phyloP scores from a whole-genome alignment of 2,797 vertebrate genomes.

The Columba guinea region DNA sequence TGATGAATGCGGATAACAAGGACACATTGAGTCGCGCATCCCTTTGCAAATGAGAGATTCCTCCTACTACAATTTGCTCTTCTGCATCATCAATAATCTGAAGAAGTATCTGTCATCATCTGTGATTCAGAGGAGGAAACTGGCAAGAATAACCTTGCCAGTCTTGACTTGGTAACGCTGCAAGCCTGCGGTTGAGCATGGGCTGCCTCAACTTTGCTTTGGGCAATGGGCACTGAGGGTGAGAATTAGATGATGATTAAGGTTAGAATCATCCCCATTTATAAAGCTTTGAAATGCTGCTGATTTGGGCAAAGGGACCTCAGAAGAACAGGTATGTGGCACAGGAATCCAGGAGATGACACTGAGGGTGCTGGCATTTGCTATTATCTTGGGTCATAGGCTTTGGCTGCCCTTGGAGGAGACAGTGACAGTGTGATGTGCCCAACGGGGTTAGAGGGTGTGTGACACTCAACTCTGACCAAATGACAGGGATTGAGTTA shows the following conservation, averaged over 20 bases:
- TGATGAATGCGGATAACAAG: constrained; percentile 39
- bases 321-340: background rate
- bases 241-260: background rate
- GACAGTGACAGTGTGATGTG: background rate
- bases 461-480: background rate
- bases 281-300: background rate
- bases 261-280: background rate
- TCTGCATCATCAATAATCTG: constrained; percentile 3
- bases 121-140: background rate
- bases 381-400: background rate
- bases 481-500: background rate
- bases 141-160: background rate
- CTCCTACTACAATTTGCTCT: constrained; percentile 25
- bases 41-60: constrained; percentile 35
- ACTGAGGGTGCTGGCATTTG: background rate
- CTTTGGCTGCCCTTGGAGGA: background rate
- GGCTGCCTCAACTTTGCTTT: background rate
- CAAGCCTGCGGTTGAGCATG: background rate
- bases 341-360: background rate
- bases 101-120: background rate
- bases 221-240: background rate
- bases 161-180: background rate
- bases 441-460: background rate
- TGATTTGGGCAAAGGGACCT: background rate
- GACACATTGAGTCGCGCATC: background rate